Evolutionary conservation across 2,113 vertebrate species (phyloP).

Genomic region (Misgurnus mizolepis): DNA sequence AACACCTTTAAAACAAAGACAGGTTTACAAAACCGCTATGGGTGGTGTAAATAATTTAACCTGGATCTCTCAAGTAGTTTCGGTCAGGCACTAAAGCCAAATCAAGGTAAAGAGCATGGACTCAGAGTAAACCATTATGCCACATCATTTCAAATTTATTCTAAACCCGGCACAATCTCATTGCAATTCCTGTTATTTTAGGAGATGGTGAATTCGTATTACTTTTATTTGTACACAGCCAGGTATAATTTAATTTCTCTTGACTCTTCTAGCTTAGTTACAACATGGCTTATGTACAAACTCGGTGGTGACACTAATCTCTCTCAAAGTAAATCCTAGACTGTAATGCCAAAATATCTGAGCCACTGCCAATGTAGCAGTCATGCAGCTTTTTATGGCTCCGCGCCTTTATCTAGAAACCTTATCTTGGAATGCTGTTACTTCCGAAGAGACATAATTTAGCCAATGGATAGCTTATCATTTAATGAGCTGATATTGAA

Average conservation of each 20-base stretch:
- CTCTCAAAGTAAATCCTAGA: neutral
- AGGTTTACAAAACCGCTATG: neutral
- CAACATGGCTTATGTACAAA: neutral
- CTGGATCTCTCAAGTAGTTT: too few species aligned
- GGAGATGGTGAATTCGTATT: too few species aligned
- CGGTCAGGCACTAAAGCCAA: neutral
- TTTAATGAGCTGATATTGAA: neutral
- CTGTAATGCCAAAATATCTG: neutral
- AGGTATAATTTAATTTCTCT: neutral
- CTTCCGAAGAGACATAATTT: neutral
- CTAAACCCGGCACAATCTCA: too few species aligned
- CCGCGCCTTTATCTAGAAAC: neutral
- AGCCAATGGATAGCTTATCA: neutral
- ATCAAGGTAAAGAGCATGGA: neutral
- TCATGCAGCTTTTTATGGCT: neutral
- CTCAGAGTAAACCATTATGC: neutral
- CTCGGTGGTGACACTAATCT: neutral
- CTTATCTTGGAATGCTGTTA: neutral
- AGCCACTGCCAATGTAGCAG: neutral
- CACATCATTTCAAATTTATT: too few species aligned
- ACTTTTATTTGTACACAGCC: too few species aligned
- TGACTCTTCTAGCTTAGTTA: neutral
- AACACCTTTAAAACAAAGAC: neutral
- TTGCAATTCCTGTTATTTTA: too few species aligned
- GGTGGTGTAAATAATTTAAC: neutral